Evolutionary conservation across 2,888 invertebrate species (phyloP).

Genomic region (Marasmarcha lunaedactyla): DNA sequence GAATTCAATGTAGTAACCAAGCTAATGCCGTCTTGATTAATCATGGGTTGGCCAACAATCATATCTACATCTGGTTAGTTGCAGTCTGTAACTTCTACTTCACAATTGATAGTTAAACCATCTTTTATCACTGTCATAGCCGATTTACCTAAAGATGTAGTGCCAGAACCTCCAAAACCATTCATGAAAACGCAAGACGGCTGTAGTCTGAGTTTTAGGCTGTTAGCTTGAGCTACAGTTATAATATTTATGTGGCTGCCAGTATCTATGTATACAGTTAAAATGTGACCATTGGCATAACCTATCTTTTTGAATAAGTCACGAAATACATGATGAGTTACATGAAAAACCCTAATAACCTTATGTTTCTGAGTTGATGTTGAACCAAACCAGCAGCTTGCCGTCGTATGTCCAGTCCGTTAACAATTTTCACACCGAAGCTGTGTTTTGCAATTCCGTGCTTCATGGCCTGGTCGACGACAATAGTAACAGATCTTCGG

Average conservation of each 20-base stretch:
- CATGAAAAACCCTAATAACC: constrained; percentile 8
- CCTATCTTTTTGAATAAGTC: constrained; percentile 8
- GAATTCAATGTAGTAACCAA: constrained; percentile 6
- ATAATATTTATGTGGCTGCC: constrained; percentile 13
- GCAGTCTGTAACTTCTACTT: constrained; percentile 3
- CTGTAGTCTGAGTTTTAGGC: constrained; percentile 3
- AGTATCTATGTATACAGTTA: constrained; percentile 12
- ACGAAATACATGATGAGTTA: constrained; percentile 1
- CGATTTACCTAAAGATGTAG: constrained; percentile 4
- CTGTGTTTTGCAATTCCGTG: constrained; percentile 9
- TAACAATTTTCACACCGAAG: constrained; percentile 12
- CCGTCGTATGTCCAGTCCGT: constrained; percentile 12
- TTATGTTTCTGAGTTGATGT: constrained; percentile 2
- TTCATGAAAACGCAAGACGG: constrained; percentile 8
- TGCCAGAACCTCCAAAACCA: constrained; percentile 11
- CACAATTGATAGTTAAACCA: not conserved
- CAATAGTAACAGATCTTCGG: constrained; percentile 14
- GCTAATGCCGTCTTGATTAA: constrained; percentile 7
- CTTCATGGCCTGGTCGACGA: constrained; percentile 12
- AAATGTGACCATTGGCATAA: constrained; percentile 1
- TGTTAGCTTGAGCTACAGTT: not conserved
- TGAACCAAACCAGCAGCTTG: constrained; percentile 12
- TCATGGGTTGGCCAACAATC: constrained; percentile 9
- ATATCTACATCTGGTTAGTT: constrained; percentile 4
- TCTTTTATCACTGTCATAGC: constrained; percentile 5